These are phyloP conservation scores for Nyctalus aviator DNA, from an alignment of 2,797 vertebrate genomes.

Conservation along the genomic window DNA sequence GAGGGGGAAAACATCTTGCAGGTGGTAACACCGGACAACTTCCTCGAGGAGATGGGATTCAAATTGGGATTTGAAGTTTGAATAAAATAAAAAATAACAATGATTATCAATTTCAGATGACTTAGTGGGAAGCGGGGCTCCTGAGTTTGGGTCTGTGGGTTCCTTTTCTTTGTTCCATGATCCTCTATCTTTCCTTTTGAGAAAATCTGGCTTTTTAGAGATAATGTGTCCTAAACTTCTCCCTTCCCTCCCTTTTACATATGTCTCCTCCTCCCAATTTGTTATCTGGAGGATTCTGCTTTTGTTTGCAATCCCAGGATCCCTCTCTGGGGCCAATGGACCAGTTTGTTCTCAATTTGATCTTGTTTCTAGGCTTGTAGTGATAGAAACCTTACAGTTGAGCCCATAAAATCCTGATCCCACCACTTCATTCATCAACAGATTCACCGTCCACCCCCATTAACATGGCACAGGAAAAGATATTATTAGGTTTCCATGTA, in stretches of 20 bases:
- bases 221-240: not conserved
- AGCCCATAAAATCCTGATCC: conserved; percentile 39
- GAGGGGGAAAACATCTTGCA: not conserved
- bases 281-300: not conserved
- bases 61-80: not conserved
- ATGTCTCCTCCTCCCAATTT: not conserved
- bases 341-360: not conserved
- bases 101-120: not conserved
- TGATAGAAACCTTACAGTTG: not conserved
- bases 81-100: conserved; percentile 3
- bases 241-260: not conserved
- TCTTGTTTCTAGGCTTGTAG: conserved; percentile 17
- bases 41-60: not conserved
- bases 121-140: not conserved
- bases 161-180: not conserved
- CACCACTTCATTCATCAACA: not conserved
- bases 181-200: not conserved
- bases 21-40: not conserved
- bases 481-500: conserved; percentile 49
- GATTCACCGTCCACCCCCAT: not conserved
- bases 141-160: not conserved
- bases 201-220: not conserved
- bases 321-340: not conserved
- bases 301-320: not conserved
- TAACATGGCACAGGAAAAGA: conserved; percentile 38